These are phyloP conservation scores for Centrocercus urophasianus DNA, from an alignment of 2,113 vertebrate species.

Conservation along the genomic window DNA sequence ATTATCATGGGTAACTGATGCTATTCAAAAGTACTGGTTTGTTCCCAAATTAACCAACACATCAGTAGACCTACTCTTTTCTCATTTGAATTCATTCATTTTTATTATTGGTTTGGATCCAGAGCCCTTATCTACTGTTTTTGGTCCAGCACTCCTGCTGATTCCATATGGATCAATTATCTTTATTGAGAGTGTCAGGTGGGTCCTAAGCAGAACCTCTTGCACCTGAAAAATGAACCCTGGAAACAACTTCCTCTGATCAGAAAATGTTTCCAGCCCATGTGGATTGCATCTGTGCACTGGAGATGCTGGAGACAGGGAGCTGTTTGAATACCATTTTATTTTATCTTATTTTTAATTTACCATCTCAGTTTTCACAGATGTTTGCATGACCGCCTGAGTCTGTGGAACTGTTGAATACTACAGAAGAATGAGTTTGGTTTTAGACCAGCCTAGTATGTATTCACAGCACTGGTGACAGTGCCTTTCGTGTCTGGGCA, in stretches of 20 bases:
- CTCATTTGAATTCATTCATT: slow-evolving; percentile 35
- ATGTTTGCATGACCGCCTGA: not conserved
- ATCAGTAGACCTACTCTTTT: slow-evolving; percentile 11
- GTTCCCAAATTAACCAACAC: slow-evolving; percentile 41
- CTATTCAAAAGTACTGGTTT: slow-evolving; percentile 26
- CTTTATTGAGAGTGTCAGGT: not conserved
- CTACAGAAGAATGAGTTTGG: not conserved
- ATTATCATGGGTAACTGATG: not conserved
- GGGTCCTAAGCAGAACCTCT: not conserved
- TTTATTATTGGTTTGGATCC: slow-evolving; percentile 35
- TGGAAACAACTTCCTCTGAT: not conserved
- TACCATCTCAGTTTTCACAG: not conserved
- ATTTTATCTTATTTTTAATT: not conserved
- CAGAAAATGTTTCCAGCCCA: not conserved
- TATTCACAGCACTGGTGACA: not conserved
- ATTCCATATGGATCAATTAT: slow-evolving; percentile 38
- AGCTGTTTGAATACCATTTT: not conserved
- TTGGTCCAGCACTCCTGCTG: not conserved
- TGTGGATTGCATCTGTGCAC: not conserved
- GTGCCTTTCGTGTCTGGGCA: not conserved
- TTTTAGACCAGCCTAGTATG: not conserved
- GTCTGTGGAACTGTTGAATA: not conserved
- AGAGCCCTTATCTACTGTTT: slow-evolving; percentile 4
- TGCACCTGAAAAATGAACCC: not conserved
- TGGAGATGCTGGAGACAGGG: not conserved